Base-by-base conservation (phyloP, 2,888 invertebrate genomes). In the Trissolcus brochymenae region DNA sequence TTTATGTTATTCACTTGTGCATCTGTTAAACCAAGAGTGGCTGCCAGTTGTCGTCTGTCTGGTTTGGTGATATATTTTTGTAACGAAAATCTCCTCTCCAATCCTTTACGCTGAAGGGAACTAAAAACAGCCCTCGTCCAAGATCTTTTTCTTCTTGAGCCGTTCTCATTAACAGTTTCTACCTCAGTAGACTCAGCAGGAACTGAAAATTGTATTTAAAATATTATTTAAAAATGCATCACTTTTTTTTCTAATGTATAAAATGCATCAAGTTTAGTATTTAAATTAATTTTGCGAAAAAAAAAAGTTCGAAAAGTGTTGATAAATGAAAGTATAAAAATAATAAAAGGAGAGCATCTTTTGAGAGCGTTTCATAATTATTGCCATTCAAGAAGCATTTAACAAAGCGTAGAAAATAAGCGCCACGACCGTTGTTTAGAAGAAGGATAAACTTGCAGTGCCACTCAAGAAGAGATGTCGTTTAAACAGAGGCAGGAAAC, bases 1-100 rank as follows among this genome's bases (percentile, higher is more conserved):
- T 35, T 6, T 29, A 1, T 29, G 29, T 43, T 9, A 43, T 43
- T 64, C 85, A 96, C 96, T 93, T 97, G 97, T 4, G 97, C 97
- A 90, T 98, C 98, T 0, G 97, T 97, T 7, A 98, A 92, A 64
- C 97, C 97, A 35, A 98, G 90, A 11, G 96, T 95, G 4, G 96
- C 96, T 0, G 98, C 98, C 75, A 98, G 90, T 88, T 97, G 97
- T 82, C 97, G 91, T 86, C 98, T 91, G 86, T 98, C 98, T 0
- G 97, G 98, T 88, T 98, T 98, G 0, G 97, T 98, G 78, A 98
- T 98, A 87, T 98, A 98, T 88, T 98, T 98, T 89, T 98, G 98
- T 80, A 97, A 93, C 86, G 96, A 95, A 88, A 98, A 98, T 82
- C 97, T 91, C 81, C 96, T 92, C 90, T 98, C 98, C 66, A 98